phyloP scores from a whole-genome alignment of 2,888 invertebrate genomes.

The Chrysolina oricalcia region DNA sequence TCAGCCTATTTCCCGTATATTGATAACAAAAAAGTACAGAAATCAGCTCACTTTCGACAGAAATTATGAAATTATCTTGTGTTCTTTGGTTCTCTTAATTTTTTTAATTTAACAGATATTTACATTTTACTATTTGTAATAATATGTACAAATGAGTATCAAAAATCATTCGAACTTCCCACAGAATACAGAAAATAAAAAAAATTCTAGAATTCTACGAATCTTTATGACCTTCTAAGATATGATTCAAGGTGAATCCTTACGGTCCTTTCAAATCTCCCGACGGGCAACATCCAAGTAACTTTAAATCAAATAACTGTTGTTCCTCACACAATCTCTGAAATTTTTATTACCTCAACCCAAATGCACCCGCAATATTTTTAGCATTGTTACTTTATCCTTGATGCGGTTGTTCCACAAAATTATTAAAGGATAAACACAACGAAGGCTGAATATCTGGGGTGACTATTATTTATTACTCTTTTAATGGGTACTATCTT shows the following conservation, averaged over 20 bases:
- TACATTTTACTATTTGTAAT: too few relatives aligned
- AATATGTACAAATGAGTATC: too few relatives aligned
- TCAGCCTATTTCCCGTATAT: too few relatives aligned
- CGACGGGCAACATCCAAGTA: background rate
- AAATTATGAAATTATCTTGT: too few relatives aligned
- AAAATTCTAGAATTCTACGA: too few relatives aligned
- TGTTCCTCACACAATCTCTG: slow-evolving; percentile 28
- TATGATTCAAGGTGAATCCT: background rate
- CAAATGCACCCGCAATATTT: slow-evolving; percentile 41
- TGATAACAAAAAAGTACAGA: too few relatives aligned
- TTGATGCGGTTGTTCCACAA: slow-evolving; percentile 47
- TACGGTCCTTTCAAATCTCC: background rate
- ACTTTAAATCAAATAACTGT: slow-evolving; percentile 29
- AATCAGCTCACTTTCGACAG: too few relatives aligned
- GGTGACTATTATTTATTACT: slow-evolving; percentile 53
- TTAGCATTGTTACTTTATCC: slow-evolving; percentile 38
- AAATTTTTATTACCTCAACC: slow-evolving; percentile 45
- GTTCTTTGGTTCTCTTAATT: too few relatives aligned
- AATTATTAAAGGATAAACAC: slow-evolving; percentile 50
- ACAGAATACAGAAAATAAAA: too few relatives aligned
- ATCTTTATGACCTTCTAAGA: background rate
- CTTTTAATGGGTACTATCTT: slow-evolving; percentile 37
- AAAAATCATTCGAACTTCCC: too few relatives aligned
- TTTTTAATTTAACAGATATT: too few relatives aligned
- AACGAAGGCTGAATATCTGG: slow-evolving; percentile 45